Base-by-base conservation (phyloP, 2,797 vertebrate species). In the Sebastes jordani region DNA sequence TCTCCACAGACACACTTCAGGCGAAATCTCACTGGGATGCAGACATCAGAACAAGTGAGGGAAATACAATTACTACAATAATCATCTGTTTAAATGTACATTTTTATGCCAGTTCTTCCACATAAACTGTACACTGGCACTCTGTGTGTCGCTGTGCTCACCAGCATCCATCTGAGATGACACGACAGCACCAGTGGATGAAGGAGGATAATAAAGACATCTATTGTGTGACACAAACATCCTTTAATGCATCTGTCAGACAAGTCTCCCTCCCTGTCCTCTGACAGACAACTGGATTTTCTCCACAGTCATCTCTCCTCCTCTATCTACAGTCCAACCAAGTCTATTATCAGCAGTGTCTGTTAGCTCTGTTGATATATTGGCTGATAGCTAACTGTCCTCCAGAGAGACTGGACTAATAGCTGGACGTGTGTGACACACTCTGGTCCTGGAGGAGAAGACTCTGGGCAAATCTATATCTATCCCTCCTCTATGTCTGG, bases 261-360 rank as follows among this genome's bases (percentile, higher is more conserved):
- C 76, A 55, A 38, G 14, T 52, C 65, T 65, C 62, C 30, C 58
- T 67, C 54, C 59, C 23, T 70, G 22, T 69, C 64, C 52, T 56
- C 23, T 72, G 59, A 76, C 65, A 64, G 16, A 55, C 62, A 70
- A 60, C 27, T 30, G 16, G 27, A 54, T 55, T 34, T 18, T 18
- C 29, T 54, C 46, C 10, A 29, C 34, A 42, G 72, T 55, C 59
- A 55, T 71, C 78, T 62, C 56, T 54, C 46, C 1, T 59, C 23
- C 22, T 59, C 23, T 36, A 25, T 68, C 58, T 23, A 29, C 22
- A 6, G 67, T 67, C 27, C 55, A 77, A 46, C 34, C 29, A 23
- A 55, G 72, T 80, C 76, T 20, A 38, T 81, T 58, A 82, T 73
- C 42, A 42, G 68, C 55, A 63, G 8, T 72, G 56, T 54, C 32